Base-by-base conservation (phyloP, 1,140 invertebrate genomes). In the Drosophila ananassae region DNA sequence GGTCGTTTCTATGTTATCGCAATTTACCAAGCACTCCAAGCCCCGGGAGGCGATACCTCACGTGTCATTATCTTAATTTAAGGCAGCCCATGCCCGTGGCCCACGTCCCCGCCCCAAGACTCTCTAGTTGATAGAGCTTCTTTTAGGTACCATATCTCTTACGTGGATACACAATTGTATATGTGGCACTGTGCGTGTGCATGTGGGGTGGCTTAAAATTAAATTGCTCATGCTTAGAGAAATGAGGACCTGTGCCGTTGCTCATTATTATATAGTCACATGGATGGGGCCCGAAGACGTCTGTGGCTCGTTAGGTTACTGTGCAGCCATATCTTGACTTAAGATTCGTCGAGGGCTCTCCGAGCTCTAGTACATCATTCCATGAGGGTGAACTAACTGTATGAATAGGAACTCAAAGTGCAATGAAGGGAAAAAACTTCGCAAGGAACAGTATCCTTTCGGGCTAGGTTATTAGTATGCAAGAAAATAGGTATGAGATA, bases 91-190 rank as follows among this genome's bases (percentile, higher is more conserved):
- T 57, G 64, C 57, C 39, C 41, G 44, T 24, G n/a, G 17, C 58
- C 13, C 10, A 3, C 24, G 8, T 10, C 34, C 6, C 21, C n/a
- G 2, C 47, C 67, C 9, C 47, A 4, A 4, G 24, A 17, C 48
- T 17, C 28, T 37, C 17, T 41, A 8, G 22, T 32, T 57, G 63
- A 85, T 87, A 57, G 77, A 85, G 82, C 68, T 87, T 73, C 81
- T 85, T 87, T 85, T 58, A 81, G 58, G 48, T 85, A 50, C 58
- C 82, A 85, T 85, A 85, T 85, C 82, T 85, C 69, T 78, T 87
- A 82, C 82, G 87, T 85, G 82, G 87, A 87, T 78, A 87, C 82
- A 85, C 82, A 85, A 85, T 85, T 85, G 81, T 75, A 82, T 85
- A 87, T 75, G 81, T 66, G 81, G 81, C 62, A 61, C 41, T 30